Conservation (phyloP, 2,797 vertebrate species). For the Brachyalestes nurse region DNA sequence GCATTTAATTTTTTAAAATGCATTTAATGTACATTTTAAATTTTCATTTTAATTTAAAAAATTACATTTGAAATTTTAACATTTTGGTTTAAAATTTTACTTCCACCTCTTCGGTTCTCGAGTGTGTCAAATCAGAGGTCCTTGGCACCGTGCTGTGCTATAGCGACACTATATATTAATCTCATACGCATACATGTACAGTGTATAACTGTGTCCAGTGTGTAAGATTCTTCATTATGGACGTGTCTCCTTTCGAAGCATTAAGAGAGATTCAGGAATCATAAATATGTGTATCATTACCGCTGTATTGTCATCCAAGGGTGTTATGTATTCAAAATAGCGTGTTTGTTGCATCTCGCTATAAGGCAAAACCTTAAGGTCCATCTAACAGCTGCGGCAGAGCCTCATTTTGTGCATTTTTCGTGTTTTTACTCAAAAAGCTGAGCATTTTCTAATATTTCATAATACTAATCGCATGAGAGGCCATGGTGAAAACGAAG, state of each 20-base stretch:
- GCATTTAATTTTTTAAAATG: not conserved
- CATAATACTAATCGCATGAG: conserved; percentile 47
- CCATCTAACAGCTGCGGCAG: conserved; percentile 16
- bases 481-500: conserved; percentile 1
- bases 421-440: conserved; percentile 6
- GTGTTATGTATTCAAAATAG: conserved; percentile 41
- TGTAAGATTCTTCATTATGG: conserved; percentile 15
- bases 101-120: not conserved
- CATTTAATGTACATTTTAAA: too few relatives aligned
- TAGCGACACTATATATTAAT: conserved; percentile 20
- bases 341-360: conserved; percentile 44
- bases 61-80: too few relatives aligned
- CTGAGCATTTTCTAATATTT: conserved; percentile 18
- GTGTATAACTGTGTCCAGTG: conserved; percentile 26
- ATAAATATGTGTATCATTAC: conserved; percentile 23
- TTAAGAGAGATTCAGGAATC: conserved; percentile 40
- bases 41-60: too few relatives aligned
- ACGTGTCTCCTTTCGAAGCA: conserved; percentile 43
- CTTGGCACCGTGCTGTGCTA: conserved; percentile 14
- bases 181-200: conserved; percentile 34
- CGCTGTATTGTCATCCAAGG: conserved; percentile 37
- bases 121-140: not conserved
- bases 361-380: conserved; percentile 21
- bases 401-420: conserved; percentile 36
- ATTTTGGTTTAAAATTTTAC: too few relatives aligned